Evolutionary conservation across 2,113 vertebrate species (phyloP).

Genomic region (Eonycteris spelaea): DNA sequence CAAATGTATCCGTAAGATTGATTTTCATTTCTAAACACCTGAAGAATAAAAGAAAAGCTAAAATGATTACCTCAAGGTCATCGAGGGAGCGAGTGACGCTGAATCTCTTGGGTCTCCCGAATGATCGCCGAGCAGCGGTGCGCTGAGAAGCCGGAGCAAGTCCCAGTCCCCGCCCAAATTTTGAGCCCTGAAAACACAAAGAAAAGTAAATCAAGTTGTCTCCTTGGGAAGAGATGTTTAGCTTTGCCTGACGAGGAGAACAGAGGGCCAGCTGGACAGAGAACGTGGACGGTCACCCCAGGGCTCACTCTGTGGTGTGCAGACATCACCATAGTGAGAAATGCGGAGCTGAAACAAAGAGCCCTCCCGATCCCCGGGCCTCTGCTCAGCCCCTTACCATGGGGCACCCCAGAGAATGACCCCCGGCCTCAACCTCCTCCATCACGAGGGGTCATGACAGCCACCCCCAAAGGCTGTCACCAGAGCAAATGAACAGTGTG

Average conservation of each 20-base stretch:
- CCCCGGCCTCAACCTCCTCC: not conserved
- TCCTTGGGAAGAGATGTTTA: not conserved
- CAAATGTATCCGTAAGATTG: rapidly evolving
- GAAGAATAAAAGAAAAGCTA: not conserved
- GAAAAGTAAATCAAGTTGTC: not conserved
- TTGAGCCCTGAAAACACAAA: slow-evolving; percentile 83
- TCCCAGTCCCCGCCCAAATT: slow-evolving; percentile 86
- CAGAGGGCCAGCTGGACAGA: not conserved
- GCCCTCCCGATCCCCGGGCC: rapidly evolving
- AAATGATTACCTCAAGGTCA: slow-evolving; percentile 90
- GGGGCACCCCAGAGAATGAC: rapidly evolving
- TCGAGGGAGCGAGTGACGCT: slow-evolving; percentile 95
- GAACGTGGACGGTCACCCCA: rapidly evolving
- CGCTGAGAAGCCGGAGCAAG: slow-evolving; percentile 87
- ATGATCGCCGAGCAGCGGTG: slow-evolving; percentile 88
- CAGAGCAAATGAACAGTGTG: rapidly evolving
- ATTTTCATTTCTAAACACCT: not conserved
- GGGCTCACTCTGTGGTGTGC: rapidly evolving
- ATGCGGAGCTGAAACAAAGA: rapidly evolving
- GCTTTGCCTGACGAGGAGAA: rapidly evolving
- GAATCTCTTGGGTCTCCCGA: slow-evolving; percentile 91
- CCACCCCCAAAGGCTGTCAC: not conserved
- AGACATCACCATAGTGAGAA: not conserved
- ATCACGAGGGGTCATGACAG: too few species aligned
- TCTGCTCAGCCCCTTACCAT: not conserved